phyloP scores from a whole-genome alignment of 1,140 invertebrate genomes.

The Chelonus insularis region DNA sequence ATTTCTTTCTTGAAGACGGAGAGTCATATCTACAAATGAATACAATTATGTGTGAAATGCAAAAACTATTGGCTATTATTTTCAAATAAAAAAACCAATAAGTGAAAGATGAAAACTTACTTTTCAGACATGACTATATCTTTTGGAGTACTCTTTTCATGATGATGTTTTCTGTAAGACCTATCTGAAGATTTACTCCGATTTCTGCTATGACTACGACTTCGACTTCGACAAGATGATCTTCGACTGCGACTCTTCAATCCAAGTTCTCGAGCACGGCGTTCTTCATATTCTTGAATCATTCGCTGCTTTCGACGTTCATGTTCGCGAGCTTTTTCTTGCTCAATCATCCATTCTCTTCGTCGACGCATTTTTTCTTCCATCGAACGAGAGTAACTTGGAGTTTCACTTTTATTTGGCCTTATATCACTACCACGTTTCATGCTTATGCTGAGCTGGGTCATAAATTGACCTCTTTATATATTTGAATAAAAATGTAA shows the following conservation, averaged over 20 bases:
- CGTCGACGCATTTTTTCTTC: not conserved
- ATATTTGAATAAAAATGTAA: too few species aligned
- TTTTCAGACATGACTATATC: conserved; percentile 34
- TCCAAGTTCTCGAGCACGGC: conserved; percentile 7
- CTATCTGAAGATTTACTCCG: conserved; percentile 23
- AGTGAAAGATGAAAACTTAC: conserved; percentile 34
- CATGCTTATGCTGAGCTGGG: too few species aligned
- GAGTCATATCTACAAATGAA: too few species aligned
- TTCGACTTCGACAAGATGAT: conserved; percentile 18
- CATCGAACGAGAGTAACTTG: too few species aligned
- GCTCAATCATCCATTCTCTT: conserved; percentile 28
- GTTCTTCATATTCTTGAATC: conserved; percentile 29
- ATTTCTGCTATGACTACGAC: conserved; percentile 4
- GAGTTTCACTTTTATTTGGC: too few species aligned
- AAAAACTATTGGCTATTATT: not conserved
- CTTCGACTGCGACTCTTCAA: conserved; percentile 20
- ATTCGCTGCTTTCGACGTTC: conserved; percentile 28
- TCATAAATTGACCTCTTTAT: too few species aligned
- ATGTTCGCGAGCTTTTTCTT: conserved; percentile 26
- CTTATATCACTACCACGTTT: too few species aligned
- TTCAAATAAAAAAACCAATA: not conserved
- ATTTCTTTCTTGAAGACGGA: conserved; percentile 22
- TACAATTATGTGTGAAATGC: conserved; percentile 5
- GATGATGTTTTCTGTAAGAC: conserved; percentile 10
- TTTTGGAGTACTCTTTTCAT: conserved; percentile 7